Conservation (phyloP, 2,797 vertebrate genomes). For the Echeneis naucrates region DNA sequence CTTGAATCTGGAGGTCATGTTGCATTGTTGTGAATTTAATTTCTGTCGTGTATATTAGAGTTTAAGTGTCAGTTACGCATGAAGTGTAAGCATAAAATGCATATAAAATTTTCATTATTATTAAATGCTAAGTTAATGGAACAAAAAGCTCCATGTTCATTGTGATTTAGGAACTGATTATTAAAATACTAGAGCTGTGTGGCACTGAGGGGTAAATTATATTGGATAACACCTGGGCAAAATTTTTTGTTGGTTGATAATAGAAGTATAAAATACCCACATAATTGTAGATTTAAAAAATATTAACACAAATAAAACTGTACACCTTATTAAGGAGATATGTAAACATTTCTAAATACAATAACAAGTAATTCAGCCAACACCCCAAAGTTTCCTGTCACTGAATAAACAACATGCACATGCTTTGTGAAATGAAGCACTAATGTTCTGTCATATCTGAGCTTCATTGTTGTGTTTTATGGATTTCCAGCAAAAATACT, state of each 20-base stretch:
- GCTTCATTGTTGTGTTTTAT: neutral
- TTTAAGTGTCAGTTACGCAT: neutral
- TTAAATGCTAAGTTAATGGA: neutral
- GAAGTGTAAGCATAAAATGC: neutral
- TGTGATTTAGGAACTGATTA: neutral
- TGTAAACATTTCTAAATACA: neutral
- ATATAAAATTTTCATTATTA: neutral
- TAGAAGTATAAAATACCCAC: neutral
- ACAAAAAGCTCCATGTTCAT: neutral
- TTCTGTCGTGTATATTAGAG: neutral
- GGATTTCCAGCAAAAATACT: neutral
- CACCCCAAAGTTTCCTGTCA: neutral
- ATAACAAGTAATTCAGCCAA: neutral
- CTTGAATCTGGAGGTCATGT: constrained; percentile 14
- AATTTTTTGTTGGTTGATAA: neutral
- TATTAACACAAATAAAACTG: neutral
- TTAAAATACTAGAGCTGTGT: neutral
- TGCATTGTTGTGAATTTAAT: neutral
- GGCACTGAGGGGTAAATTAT: neutral
- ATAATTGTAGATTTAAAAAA: neutral
- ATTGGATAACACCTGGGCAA: neutral
- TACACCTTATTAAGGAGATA: neutral
- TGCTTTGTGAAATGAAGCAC: neutral
- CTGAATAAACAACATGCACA: neutral
- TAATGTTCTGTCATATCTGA: neutral